Conservation (phyloP, 2,113 vertebrate genomes). For the Stegastes partitus region DNA sequence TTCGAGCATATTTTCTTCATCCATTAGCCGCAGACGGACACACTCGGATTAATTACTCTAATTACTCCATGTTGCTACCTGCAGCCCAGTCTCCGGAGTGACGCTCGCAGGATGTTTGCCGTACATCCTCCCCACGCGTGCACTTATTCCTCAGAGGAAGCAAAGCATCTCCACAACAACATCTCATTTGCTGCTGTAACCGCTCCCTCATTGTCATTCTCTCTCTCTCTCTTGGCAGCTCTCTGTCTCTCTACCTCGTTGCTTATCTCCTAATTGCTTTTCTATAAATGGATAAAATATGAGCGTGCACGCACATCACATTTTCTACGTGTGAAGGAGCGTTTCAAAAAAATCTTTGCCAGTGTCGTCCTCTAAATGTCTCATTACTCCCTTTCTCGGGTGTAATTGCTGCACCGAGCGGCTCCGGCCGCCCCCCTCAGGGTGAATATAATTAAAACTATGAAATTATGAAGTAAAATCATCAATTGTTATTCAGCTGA, state of each 20-base stretch:
- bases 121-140: slow-evolving; percentile 9
- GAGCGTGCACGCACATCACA: not conserved
- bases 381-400: slow-evolving; percentile 50
- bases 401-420: slow-evolving; percentile 43
- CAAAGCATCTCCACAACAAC: slow-evolving; percentile 47
- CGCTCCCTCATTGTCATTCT: slow-evolving; percentile 34
- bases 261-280: slow-evolving; percentile 76
- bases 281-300: slow-evolving; percentile 62
- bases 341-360: slow-evolving; percentile 48
- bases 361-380: slow-evolving; percentile 66
- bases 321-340: slow-evolving; percentile 17
- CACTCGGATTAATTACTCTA: slow-evolving; percentile 31
- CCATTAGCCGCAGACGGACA: slow-evolving; percentile 22
- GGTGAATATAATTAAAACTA: slow-evolving; percentile 61
- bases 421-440: slow-evolving; percentile 30
- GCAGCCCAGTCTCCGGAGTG: slow-evolving; percentile 22
- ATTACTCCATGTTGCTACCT: slow-evolving; percentile 38
- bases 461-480: slow-evolving; percentile 63
- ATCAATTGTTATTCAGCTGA: slow-evolving; percentile 46
- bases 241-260: slow-evolving; percentile 57
- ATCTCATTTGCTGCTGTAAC: slow-evolving; percentile 33
- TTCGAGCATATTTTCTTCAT: slow-evolving; percentile 18
- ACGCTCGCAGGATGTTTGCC: slow-evolving; percentile 35
- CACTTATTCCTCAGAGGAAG: slow-evolving; percentile 44
- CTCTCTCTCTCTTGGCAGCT: not conserved